phyloP scores from a whole-genome alignment of 2,888 invertebrate genomes.

The Drosophila ezoana region DNA sequence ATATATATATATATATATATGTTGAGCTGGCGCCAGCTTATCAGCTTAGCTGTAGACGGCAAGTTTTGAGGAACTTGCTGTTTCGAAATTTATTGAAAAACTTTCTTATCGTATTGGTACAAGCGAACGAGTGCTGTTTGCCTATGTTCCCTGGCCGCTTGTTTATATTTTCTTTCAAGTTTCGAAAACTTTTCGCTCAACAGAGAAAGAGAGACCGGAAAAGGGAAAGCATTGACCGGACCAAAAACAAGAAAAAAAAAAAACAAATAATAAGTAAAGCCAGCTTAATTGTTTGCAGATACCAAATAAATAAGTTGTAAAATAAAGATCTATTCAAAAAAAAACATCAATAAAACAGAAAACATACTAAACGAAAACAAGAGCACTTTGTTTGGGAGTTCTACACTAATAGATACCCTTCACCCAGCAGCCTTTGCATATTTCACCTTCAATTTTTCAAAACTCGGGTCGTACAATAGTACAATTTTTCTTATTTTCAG shows the following conservation, averaged over 20 bases:
- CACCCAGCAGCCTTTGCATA: too few species aligned
- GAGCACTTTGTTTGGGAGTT: too few species aligned
- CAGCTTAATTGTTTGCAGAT: constrained; percentile 79
- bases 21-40: constrained; percentile 64
- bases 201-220: constrained; percentile 14
- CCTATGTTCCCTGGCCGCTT: constrained; percentile 46
- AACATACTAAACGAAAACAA: neutral
- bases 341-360: constrained; percentile 16
- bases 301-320: constrained; percentile 71
- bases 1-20: neutral
- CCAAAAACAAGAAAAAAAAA: constrained; percentile 27
- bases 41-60: constrained; percentile 59
- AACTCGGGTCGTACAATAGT: too few species aligned
- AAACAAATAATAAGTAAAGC: constrained; percentile 38
- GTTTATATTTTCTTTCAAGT: constrained; percentile 67
- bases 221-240: constrained; percentile 35
- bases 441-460: too few species aligned
- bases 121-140: constrained; percentile 50
- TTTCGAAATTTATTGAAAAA: constrained; percentile 79
- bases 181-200: constrained; percentile 63
- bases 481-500: too few species aligned
- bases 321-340: constrained; percentile 27
- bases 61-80: constrained; percentile 71
- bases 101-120: constrained; percentile 76
- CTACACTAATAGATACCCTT: too few species aligned